Evolutionary conservation across 2,113 vertebrate species (phyloP), one percentile per base, ranked within the genome.

Genomic region (Ciconia maguari): DNA sequence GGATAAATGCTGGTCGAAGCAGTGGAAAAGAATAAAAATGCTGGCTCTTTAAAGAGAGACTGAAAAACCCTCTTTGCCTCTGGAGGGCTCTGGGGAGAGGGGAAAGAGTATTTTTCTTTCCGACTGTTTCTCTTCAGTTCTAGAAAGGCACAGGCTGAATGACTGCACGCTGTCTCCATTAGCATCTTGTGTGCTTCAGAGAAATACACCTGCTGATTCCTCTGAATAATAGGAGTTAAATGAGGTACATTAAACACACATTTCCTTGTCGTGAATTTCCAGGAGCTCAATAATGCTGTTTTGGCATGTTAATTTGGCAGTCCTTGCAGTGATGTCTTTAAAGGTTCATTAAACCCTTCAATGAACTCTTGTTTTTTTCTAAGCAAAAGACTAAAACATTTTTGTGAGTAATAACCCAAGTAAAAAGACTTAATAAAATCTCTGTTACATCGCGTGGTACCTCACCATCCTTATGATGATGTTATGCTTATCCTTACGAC

Each of bases 261-360:
- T 84, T 95, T 93, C 75, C 76, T 90, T 64, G 49, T 80, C 41
- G 2, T 52, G 55, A 32, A 61, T 93, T 96, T 95, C 71, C 81
- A 94, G 92, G 85, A 74, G 76, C 66, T 95, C 88, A 75, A 6
- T 89, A 89, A 79, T 8, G 6, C 69, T 93, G 54, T 90, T 97
- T 91, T 87, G 89, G 93, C 82, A 95, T 91, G 78, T 95, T 92
- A 84, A 87, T 94, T 85, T 94, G 44, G 54, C 83, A 86, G n/a
- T 74, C 61, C 62, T 80, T 49, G 30, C 54, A 89, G 18, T 24
- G 44, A 80, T 88, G 74, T 69, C 86, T 94, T 71, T 69, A 89
- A 88, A 92, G 58, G n/a, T 41, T 90, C 76, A 89, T 92, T 94
- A 92, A 91, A 84, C 25, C 18, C 36, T 46, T 89, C 76, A 66